A percentile compares a stretch with the other conserved stretches of the same genome.
Conservation (phyloP, 2,113 vertebrate genomes). For the Laterallus jamaicensis region DNA sequence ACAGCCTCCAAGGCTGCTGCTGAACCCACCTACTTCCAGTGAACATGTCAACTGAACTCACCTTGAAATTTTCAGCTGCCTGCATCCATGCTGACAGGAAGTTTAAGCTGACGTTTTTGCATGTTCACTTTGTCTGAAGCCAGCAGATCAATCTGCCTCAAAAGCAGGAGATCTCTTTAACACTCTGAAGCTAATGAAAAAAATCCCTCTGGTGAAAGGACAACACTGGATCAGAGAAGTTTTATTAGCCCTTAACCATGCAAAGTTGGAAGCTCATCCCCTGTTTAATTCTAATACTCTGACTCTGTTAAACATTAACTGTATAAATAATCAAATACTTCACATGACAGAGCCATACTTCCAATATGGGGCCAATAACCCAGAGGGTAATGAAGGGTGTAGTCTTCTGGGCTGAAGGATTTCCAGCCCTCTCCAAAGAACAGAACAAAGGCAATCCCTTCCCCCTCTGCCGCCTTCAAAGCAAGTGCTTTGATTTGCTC, state of each 20-base stretch:
- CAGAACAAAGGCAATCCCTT: constrained; percentile 64
- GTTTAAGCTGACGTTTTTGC: background rate
- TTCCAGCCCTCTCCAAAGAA: constrained; percentile 32
- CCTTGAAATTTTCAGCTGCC: background rate
- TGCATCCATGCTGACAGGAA: background rate
- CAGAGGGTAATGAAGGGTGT: constrained; percentile 59
- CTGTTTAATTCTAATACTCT: constrained; percentile 60
- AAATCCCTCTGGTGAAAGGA: constrained; percentile 47
- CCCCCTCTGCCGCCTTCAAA: constrained; percentile 50
- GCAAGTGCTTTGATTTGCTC: constrained; percentile 37
- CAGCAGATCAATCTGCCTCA: constrained; percentile 49
- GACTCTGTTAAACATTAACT: constrained; percentile 68
- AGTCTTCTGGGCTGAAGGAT: constrained; percentile 53
- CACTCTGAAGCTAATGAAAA: constrained; percentile 55
- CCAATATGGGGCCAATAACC: constrained; percentile 62
- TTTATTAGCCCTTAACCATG: constrained; percentile 57
- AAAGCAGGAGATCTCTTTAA: constrained; percentile 29
- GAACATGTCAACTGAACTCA: background rate
- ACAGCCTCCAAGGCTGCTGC: background rate
- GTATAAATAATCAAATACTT: constrained; percentile 68
- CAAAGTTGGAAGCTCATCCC: constrained; percentile 41
- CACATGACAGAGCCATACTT: constrained; percentile 55
- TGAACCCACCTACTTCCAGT: background rate
- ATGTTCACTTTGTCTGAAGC: constrained; percentile 16
- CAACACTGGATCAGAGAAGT: constrained; percentile 43